Evolutionary conservation across 2,797 vertebrate species (phyloP), one percentile per base, ranked within the genome.

Genomic region (Rhinella marina): DNA sequence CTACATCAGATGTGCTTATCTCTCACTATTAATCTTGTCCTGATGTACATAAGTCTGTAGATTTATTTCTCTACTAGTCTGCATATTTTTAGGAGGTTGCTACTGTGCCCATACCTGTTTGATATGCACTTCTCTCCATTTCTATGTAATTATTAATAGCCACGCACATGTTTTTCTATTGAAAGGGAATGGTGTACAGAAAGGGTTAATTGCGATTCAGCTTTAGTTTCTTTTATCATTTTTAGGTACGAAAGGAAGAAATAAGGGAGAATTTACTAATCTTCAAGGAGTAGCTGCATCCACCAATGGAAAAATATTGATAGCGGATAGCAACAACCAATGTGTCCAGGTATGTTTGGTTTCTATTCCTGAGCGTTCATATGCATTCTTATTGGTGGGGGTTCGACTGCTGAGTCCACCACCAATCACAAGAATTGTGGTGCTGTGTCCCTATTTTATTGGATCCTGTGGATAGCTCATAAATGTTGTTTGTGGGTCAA

Each of bases 291-390:
- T 99, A 90, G 97, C 98, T 84, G 95, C 98, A 68, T 98, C 97
- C 29, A 94, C 96, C 87, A 93, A 92, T 91, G 98, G 97, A 87
- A 98, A 97, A 92, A 96, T 99, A 92, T 90, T 99, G 91, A 99
- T 99, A 91, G 98, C 98, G 86, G 98, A 99, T 93, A 99, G 98
- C 93, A 99, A 99, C 95, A 99, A 99, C 94, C 98, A 99, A 73
- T 99, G 98, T 93, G 97, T 99, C 7, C 98, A 99, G 97, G 98
- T 99, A 96, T 7, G 32, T 9, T 16, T 25, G 1, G 62, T n/a
- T 23, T 41, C 10, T 48, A n/a, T 56, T 23, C 2, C 3, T 16
- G 13, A 68, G 11, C 10, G 29, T 13, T 27, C 25, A 12, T 68
- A 1, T 29, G 4, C 25, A 68, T 68, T 29, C 23, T 27, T 68